Evolutionary conservation across 2,888 invertebrate genomes (phyloP), one percentile per base, ranked within the genome.

Genomic region (Horisme vitalbata): DNA sequence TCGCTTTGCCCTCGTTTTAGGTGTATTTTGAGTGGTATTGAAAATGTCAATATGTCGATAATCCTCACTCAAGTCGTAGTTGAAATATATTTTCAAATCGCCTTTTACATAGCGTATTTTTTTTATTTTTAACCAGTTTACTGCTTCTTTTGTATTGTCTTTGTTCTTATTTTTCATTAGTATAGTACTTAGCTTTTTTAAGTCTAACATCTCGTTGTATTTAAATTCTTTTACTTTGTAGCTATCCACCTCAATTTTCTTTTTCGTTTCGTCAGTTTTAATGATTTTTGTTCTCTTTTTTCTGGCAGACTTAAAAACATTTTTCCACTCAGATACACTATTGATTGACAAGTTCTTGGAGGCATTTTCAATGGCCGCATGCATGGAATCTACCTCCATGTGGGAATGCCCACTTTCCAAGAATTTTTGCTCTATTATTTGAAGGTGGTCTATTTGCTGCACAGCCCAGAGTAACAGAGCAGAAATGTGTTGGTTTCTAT

Each of bases 231-330:
- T 31, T 10, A 31, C 5, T 9, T 31, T 31, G 18, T 31, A 9
- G 15, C 5, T 2, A 2, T 23, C 23, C 5, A 18, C 18, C n/a
- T n/a, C n/a, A 18, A 3, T 4, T 3, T 18, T 3, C 18, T 18
- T 18, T 18, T 18, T 5, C 3, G 3, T 18, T 3, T 18, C 5
- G 18, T 72, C 14, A 72, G 71, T 38, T 12, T 36, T 39, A 52
- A 52, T 38, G 2, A 28, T 27, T 12, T 27, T 21, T 21, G 12
- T 12, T 27, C 12, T 18, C 27, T 33, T 24, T 33, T 11, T 34
- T 9, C 8, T 18, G 18, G 18, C 18, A 3, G 5, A 5, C 18
- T 18, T 18, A 18, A 18, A 18, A 18, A 18, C 5, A 18, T 18
- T 18, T 18, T 18, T 18, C 18, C 18, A 18, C 3, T 18, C 18